Evolutionary conservation across 2,888 invertebrate genomes (phyloP), one percentile per base, ranked within the genome.

Genomic region (Teleiodes luculella): DNA sequence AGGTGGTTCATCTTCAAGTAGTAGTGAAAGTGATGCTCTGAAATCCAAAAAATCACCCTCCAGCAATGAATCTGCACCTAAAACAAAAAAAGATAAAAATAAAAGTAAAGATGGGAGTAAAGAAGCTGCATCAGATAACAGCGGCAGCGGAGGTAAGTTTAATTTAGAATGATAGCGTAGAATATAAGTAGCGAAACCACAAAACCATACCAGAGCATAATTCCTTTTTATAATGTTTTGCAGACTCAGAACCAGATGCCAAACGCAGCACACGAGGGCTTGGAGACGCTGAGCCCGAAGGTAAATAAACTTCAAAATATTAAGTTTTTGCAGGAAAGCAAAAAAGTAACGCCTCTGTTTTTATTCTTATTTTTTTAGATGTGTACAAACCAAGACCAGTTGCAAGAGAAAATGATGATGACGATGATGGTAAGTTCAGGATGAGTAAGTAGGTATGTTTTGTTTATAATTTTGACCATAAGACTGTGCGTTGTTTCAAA

Each of bases 261-360:
- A 54, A 60, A 39, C 56, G 67, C 52, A 72, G 76, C 54, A 82
- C 82, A 8, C 72, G 66, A 61, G 81, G 80, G 13, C 53, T 80
- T 5, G 63, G 18, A 11, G 18, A 41, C 11, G 18, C 11, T 49
- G 80, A 80, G 48, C 73, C 77, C 8, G 80, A 78, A 65, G 69
- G 80, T 79, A 65, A 60, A 55, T 51, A 10, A 20, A 10, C 10
- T 11, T 14, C 3, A 2, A 14, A 8, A 4, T 39, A 16, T 24
- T 24, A 24, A 24, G 24, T 24, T 24, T 24, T 3, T 24, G 6
- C 3, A 6, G 6, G 24, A 24, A 24, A 24, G 24, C 24, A 24
- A 4, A 24, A 24, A 24, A 3, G 24, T 24, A 4, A 24, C n/a
- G n/a, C n/a, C n/a, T n/a, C n/a, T n/a, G 24, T 24, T 24, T 24